These are phyloP conservation scores for Ichneumoninae sp. DNA, from an alignment of 2,888 invertebrate species.

Conservation along the genomic window DNA sequence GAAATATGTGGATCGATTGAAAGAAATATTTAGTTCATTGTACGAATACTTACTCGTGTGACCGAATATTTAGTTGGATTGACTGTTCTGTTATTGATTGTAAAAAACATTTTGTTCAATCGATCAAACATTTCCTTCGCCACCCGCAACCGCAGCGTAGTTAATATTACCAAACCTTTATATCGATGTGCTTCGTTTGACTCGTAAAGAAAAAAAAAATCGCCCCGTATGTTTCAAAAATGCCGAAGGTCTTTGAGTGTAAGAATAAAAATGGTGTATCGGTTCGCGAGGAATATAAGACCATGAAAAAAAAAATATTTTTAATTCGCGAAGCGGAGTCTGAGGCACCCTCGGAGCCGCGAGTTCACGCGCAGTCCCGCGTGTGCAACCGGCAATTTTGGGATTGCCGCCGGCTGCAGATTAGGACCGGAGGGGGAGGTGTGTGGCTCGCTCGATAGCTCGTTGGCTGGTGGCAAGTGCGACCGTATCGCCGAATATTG, in stretches of 20 bases:
- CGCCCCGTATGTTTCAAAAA: not conserved
- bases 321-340: conserved; percentile 69
- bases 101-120: too few relatives aligned
- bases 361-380: conserved; percentile 56
- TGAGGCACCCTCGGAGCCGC: conserved; percentile 54
- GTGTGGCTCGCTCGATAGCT: conserved; percentile 43
- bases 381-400: conserved; percentile 78
- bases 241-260: not conserved
- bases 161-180: too few relatives aligned
- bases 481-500: conserved; percentile 78
- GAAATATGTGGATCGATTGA: too few relatives aligned
- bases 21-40: too few relatives aligned
- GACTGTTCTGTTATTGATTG: too few relatives aligned
- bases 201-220: not conserved
- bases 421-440: conserved; percentile 76
- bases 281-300: not conserved
- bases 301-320: conserved; percentile 59
- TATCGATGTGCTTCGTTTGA: not conserved
- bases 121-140: too few relatives aligned
- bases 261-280: not conserved
- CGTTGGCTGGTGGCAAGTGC: conserved; percentile 71
- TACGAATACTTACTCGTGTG: too few relatives aligned
- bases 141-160: too few relatives aligned
- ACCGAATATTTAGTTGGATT: too few relatives aligned
- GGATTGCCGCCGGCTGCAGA: conserved; percentile 81